Evolutionary conservation across 35 echinoderm and acorn worm species (phyloP), one percentile per base, ranked within the genome.

Genomic region (Strongylocentrotus purpuratus): DNA sequence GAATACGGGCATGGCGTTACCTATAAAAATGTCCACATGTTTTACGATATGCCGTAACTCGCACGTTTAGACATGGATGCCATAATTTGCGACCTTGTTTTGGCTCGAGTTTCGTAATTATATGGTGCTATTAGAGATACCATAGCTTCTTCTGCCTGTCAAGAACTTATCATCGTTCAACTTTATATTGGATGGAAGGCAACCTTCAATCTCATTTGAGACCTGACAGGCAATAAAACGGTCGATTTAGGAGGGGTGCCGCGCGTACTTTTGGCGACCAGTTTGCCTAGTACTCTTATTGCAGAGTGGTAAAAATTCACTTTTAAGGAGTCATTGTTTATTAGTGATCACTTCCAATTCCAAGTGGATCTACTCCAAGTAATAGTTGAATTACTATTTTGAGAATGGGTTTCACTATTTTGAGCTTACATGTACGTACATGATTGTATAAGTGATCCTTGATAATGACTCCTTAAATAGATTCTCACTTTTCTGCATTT

Each of bases 51-150:
- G 65, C 25, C 28, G 65, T 78, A 78, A 78, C 65, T 8, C 5
- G 65, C 65, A 78, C 65, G 65, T 78, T 78, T 78, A 78, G 65
- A n/a, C 65, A n/a, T 78, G 65, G 65, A 7, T 9, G 65, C 22
- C 25, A n/a, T 78, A 78, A 78, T 78, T n/a, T 78, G 65, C 65
- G 65, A 78, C 65, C 65, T 78, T 78, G 65, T 78, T 78, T 78
- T 7, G 28, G 65, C n/a, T 78, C 28, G 65, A 2, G 65, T 78
- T 78, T 78, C 65, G 22, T 78, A 78, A 78, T 78, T 78, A n/a
- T 59, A 59, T 59, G 52, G 52, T 17, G 52, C 52, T 17, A 59
- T 78, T 28, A 8, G 28, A 78, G 65, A 78, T n/a, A 28, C 5
- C 65, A 78, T 78, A 78, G 50, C 50, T 55, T 15, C 35, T 41